Evolutionary conservation across 2,888 invertebrate species (phyloP), one percentile per base, ranked within the genome.

Genomic region (Oligia fasciuncula): DNA sequence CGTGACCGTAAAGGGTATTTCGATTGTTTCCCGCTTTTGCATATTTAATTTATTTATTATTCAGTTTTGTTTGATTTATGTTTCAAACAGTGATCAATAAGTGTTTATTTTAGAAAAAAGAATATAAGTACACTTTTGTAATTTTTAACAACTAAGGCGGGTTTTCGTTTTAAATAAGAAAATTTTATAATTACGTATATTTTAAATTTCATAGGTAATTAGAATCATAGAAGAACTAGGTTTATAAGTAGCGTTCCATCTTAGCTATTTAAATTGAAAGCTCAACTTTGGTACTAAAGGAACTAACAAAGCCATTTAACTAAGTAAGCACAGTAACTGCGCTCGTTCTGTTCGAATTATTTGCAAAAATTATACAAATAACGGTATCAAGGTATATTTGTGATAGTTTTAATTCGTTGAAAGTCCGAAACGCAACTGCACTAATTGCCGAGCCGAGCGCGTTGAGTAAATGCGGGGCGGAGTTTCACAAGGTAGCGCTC

Each of bases 381-480:
- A 74, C 13, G 68, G 74, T 67, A 78, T 40, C 2, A 67, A 68
- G 73, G 63, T 76, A 71, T 67, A 75, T 67, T 79, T 80, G 40
- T 79, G 51, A 81, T 76, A 69, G 77, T 83, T 85, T 80, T 66
- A 74, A 74, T 77, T 80, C 51, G 60, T 85, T 77, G n/a, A 5
- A 81, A 85, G 67, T 87, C 82, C n/a, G 80, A 80, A 86, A 86
- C 63, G 67, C 46, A 70, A 80, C 43, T 84, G 71, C 54, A 77
- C 70, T 89, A 84, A 87, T 88, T 87, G 66, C 76, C 67, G 54
- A 75, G 40, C 23, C 49, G 49, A 23, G 63, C 73, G 80, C 73
- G 57, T 43, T 76, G 51, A 70, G 73, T 73, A 68, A 76, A 76
- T 73, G 65, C 65, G 5, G 76, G 76, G 65, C 35, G 80, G 72